Evolutionary conservation across 2,797 vertebrate genomes (phyloP).

Genomic region (Squalus acanthias): DNA sequence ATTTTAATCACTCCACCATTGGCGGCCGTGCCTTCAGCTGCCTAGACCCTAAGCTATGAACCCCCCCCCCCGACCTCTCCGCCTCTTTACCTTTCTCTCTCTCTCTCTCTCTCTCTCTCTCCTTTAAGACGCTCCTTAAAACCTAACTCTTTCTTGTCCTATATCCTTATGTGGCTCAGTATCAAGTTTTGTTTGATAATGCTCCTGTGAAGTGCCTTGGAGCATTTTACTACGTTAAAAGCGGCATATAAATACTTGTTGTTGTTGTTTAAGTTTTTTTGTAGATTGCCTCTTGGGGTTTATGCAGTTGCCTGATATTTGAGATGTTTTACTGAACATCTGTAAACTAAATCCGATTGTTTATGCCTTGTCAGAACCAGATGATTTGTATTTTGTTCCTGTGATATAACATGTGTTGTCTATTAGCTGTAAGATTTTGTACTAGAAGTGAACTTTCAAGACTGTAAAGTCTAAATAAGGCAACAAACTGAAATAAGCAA

Average conservation of each 20-base stretch:
- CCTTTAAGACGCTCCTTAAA: neutral
- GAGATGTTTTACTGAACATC: neutral
- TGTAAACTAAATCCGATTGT: neutral
- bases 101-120: no score
- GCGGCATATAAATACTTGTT: neutral
- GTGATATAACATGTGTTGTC: neutral
- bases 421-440: neutral
- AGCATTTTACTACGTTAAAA: neutral
- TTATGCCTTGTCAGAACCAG: neutral
- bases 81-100: neutral
- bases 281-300: neutral
- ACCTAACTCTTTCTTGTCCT: neutral
- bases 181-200: no score
- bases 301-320: neutral
- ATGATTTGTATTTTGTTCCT: neutral
- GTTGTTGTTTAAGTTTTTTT: neutral
- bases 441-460: neutral
- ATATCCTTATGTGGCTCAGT: neutral
- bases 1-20: neutral
- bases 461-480: slow-evolving; percentile 8
- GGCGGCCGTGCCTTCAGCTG: no score
- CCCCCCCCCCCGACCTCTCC: neutral
- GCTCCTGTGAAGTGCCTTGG: no score
- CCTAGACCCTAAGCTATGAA: neutral
- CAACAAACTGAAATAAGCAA: neutral